These are phyloP conservation scores for Globicephala melas DNA, from an alignment of 2,113 vertebrate species.

Conservation along the genomic window DNA sequence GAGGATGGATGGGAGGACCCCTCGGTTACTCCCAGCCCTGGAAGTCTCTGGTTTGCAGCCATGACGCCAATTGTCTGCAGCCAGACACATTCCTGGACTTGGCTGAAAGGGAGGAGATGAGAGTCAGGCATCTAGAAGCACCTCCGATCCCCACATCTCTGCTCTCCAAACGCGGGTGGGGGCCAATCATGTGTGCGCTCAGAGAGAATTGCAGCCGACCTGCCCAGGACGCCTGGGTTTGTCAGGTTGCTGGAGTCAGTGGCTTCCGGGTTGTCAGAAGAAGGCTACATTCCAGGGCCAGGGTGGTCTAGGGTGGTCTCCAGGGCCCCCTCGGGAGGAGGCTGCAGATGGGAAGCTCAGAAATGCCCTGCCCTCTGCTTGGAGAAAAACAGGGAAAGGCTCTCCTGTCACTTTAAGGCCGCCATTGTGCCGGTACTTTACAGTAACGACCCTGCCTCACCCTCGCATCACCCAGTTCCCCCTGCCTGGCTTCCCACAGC, in stretches of 20 bases:
- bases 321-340: neutral
- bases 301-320: neutral
- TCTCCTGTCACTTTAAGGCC: neutral
- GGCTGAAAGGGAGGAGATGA: neutral
- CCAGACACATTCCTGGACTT: slow-evolving; percentile 69
- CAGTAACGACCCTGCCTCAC: neutral
- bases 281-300: neutral
- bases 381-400: neutral
- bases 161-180: neutral
- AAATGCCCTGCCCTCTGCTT: neutral
- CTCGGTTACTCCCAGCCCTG: slow-evolving; percentile 26
- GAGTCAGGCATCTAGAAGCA: neutral
- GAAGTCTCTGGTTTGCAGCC: slow-evolving; percentile 1
- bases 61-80: slow-evolving; percentile 47
- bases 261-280: neutral
- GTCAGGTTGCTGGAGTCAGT: neutral
- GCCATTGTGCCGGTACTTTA: accelerated
- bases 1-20: slow-evolving; percentile 27
- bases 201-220: accelerated
- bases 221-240: neutral
- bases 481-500: neutral
- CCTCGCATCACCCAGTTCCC: accelerated
- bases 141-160: neutral
- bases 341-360: neutral
- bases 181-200: neutral